Conservation (phyloP, 2,888 invertebrate species). For the Euphydryas editha region DNA sequence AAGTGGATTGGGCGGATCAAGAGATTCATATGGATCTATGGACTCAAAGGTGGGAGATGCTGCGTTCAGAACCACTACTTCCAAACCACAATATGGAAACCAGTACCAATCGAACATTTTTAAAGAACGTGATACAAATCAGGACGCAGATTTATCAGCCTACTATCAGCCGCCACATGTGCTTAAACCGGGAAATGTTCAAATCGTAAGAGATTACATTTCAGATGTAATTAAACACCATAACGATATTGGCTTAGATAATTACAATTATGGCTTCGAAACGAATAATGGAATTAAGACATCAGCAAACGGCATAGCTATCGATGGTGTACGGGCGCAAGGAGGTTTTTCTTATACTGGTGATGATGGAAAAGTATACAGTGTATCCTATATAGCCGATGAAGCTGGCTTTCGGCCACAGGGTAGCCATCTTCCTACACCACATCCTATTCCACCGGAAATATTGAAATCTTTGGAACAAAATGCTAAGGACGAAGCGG, state of each 20-base stretch:
- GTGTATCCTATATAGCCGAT: constrained; percentile 70
- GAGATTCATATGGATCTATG: constrained; percentile 68
- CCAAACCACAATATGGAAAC: constrained; percentile 18
- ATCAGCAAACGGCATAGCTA: constrained; percentile 62
- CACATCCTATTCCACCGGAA: constrained; percentile 69
- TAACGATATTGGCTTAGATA: constrained; percentile 60
- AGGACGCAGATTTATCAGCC: constrained; percentile 28
- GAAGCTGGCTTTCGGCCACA: constrained; percentile 66
- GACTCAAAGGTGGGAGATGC: constrained; percentile 75
- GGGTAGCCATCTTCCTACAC: constrained; percentile 70
- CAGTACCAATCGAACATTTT: not conserved
- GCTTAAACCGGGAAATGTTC: constrained; percentile 39
- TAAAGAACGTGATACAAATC: not conserved
- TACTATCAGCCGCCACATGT: constrained; percentile 15
- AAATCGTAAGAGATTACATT: constrained; percentile 57
- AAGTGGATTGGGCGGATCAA: constrained; percentile 66
- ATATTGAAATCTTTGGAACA: constrained; percentile 68
- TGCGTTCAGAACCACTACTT: constrained; percentile 56
- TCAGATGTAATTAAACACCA: constrained; percentile 61
- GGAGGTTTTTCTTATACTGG: constrained; percentile 71
- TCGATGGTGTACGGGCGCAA: constrained; percentile 64
- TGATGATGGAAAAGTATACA: constrained; percentile 71
- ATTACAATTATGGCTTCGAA: constrained; percentile 66
- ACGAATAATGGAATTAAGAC: constrained; percentile 73
- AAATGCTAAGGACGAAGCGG: constrained; percentile 71